Percentiles rank a stretch among this genome's conserved stretches.
Conservation (phyloP, 1,140 invertebrate genomes). For the Drosophila lini region DNA sequence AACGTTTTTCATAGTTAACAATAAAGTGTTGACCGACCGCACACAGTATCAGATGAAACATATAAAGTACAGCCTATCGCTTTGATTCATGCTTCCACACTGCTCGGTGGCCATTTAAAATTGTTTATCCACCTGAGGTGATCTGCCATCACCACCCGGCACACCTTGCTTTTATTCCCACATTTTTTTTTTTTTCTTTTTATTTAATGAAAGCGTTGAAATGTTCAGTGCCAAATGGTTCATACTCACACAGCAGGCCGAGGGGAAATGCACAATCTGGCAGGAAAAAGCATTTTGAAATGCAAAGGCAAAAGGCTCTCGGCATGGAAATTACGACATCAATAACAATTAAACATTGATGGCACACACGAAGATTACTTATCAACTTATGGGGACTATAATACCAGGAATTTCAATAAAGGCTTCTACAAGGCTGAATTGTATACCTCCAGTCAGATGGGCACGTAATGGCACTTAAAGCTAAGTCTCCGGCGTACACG, state of each 20-base stretch:
- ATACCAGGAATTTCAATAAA: constrained; percentile 16
- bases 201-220: constrained; percentile 50
- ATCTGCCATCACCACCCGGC: constrained; percentile 11
- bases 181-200: constrained; percentile 20
- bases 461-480: constrained; percentile 6
- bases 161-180: constrained; percentile 26
- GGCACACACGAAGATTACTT: constrained; percentile 1
- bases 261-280: constrained; percentile 23
- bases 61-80: constrained; percentile 17
- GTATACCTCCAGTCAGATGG: background rate
- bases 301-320: constrained; percentile 30
- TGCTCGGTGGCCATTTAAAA: constrained; percentile 35
- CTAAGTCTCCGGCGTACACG: background rate
- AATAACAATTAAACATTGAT: constrained; percentile 27
- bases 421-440: background rate
- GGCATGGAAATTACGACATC: constrained; percentile 23
- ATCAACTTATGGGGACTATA: constrained; percentile 5
- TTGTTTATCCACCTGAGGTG: constrained; percentile 44
- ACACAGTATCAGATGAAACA: constrained; percentile 21
- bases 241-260: constrained; percentile 11
- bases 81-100: constrained; percentile 26
- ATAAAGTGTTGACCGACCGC: constrained; percentile 6
- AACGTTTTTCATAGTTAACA: constrained; percentile 11
- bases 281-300: constrained; percentile 21
- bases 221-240: constrained; percentile 45